Evolutionary conservation across 2,888 invertebrate genomes (phyloP), one percentile per base, ranked within the genome.

Genomic region (Rhabditoides inermis): DNA sequence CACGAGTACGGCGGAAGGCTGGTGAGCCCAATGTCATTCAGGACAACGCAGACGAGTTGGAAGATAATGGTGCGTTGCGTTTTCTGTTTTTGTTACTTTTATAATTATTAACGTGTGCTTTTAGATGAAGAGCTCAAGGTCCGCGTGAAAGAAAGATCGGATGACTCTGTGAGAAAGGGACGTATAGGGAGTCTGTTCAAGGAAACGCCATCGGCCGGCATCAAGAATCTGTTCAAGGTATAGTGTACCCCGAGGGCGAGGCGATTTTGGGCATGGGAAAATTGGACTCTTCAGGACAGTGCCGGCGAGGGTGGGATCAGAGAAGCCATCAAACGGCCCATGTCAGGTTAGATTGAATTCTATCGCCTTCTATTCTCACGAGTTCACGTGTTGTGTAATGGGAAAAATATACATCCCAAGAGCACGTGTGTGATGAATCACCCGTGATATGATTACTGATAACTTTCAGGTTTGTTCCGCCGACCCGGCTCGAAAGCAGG

Each of bases 311-410:
- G 32, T n/a, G 47, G 39, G 15, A 28, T 63, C 25, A 64, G 60
- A 22, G 71, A 71, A 25, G 60, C 64, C 3, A 28, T 70, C 18
- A 71, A 69, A 40, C 55, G 72, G 2, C 72, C 72, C 3, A 35
- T 72, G 27, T 64, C 70, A 35, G 69, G 71, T 60, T 47, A 46
- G 22, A 30, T 1, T 18, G 45, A 27, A 26, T 3, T 45, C 18
- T 32, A n/a, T n/a, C n/a, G n/a, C n/a, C n/a, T n/a, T n/a, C n/a
- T n/a, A n/a, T n/a, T n/a, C n/a, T n/a, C n/a, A n/a, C n/a, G n/a
- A n/a, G n/a, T n/a, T n/a, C n/a, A n/a, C n/a, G n/a, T n/a, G n/a
- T n/a, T n/a, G n/a, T n/a, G n/a, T n/a, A n/a, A n/a, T n/a, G n/a
- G n/a, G n/a, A n/a, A n/a, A n/a, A n/a, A n/a, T n/a, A n/a, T n/a